Conservation (phyloP, 2,888 invertebrate genomes). For the Euphydryas editha region DNA sequence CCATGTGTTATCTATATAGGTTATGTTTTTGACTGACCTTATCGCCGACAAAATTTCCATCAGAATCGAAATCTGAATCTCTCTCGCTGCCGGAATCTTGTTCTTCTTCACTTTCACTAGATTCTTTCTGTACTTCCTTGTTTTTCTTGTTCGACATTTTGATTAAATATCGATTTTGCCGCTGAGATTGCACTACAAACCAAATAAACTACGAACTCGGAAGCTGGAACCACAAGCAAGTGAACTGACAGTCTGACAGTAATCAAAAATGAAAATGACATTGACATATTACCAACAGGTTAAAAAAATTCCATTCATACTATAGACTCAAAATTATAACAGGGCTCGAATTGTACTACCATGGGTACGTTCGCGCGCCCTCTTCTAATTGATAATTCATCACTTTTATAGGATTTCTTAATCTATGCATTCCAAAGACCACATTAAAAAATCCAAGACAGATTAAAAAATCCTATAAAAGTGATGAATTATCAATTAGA, state of each 20-base stretch:
- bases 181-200: constrained; percentile 11
- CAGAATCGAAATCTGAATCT: constrained; percentile 77
- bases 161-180: constrained; percentile 28
- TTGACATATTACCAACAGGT: too few relatives aligned
- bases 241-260: background rate
- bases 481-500: too few relatives aligned
- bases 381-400: too few relatives aligned
- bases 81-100: constrained; percentile 68
- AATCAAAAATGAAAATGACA: background rate
- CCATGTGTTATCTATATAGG: constrained; percentile 57
- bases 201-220: too few relatives aligned
- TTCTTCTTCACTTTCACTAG: constrained; percentile 77
- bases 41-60: constrained; percentile 81
- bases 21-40: constrained; percentile 74
- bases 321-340: too few relatives aligned
- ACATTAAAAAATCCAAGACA: too few relatives aligned
- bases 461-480: too few relatives aligned
- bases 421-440: too few relatives aligned
- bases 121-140: constrained; percentile 66
- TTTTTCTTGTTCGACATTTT: constrained; percentile 77
- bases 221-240: background rate
- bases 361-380: too few relatives aligned
- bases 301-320: too few relatives aligned
- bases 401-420: too few relatives aligned
- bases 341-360: too few relatives aligned